Evolutionary conservation across 2,797 vertebrate genomes (phyloP).

Genomic region (Fistularia tabacaria): DNA sequence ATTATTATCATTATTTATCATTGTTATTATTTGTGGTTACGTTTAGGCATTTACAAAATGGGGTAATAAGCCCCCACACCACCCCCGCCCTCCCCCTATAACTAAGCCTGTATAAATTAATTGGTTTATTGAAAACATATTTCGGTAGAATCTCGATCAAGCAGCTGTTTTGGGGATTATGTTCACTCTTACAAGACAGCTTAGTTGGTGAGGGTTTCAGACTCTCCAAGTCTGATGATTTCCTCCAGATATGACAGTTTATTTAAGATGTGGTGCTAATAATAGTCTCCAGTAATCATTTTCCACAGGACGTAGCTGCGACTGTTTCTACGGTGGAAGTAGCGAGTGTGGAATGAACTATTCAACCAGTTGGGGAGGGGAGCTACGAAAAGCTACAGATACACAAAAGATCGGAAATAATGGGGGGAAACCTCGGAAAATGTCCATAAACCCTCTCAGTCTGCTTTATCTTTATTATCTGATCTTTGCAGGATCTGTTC

Average conservation of each 20-base stretch:
- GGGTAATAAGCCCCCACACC: too few relatives aligned
- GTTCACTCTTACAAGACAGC: neutral
- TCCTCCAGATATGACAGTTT: slow-evolving; percentile 40
- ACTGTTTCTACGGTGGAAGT: slow-evolving; percentile 53
- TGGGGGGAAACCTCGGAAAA: neutral
- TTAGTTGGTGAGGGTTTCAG: neutral
- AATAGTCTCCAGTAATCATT: slow-evolving; percentile 61
- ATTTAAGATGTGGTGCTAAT: slow-evolving; percentile 64
- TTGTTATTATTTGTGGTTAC: too few relatives aligned
- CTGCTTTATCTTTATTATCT: neutral
- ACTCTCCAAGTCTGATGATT: slow-evolving; percentile 10
- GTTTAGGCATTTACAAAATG: too few relatives aligned
- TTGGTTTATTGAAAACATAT: too few relatives aligned
- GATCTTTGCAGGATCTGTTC: neutral
- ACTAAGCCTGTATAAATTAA: too few relatives aligned
- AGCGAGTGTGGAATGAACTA: slow-evolving; percentile 57
- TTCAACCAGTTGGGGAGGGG: neutral
- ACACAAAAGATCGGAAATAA: neutral
- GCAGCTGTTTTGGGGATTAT: neutral
- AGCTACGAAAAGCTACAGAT: fast-evolving
- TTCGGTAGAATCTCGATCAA: too few relatives aligned
- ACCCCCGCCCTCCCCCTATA: too few relatives aligned
- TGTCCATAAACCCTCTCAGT: neutral
- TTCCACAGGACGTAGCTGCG: slow-evolving; percentile 59
- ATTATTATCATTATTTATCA: too few relatives aligned